Conservation (phyloP, 2,113 vertebrate species). For the Oreotrochilus melanogaster region DNA sequence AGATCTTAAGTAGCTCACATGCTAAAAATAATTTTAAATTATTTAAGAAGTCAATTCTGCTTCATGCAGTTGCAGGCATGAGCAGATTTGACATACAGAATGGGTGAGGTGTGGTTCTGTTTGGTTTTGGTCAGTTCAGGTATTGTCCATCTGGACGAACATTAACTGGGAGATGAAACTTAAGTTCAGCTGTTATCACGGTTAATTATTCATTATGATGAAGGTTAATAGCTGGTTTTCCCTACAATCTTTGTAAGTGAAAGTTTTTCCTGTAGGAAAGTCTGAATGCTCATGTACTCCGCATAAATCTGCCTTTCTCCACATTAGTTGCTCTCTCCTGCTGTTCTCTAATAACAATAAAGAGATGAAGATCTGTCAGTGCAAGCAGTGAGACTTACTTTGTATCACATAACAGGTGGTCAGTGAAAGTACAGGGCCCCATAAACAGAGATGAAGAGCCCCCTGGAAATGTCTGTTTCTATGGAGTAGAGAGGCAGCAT, state of each 20-base stretch:
- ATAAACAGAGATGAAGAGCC: background rate
- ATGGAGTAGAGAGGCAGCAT: background rate
- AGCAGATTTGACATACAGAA: background rate
- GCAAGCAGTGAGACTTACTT: background rate
- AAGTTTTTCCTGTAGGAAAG: background rate
- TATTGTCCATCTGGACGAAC: background rate
- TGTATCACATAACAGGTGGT: background rate
- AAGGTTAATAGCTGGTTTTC: background rate
- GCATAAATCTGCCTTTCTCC: background rate
- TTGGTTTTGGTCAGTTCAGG: background rate
- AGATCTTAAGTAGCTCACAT: background rate
- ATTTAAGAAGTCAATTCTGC: background rate
- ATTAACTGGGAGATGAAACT: background rate
- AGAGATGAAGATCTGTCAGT: background rate
- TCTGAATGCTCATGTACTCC: background rate
- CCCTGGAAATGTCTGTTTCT: background rate
- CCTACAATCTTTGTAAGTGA: background rate
- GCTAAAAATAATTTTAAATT: background rate
- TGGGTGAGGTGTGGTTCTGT: background rate
- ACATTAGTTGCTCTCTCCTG: background rate
- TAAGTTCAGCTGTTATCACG: background rate
- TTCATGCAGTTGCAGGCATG: rapidly evolving
- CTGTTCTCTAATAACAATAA: background rate
- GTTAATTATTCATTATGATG: slow-evolving; percentile 23
- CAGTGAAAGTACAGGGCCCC: background rate